Conservation (phyloP, 2,888 invertebrate species). For the Heteropelma amictum region DNA sequence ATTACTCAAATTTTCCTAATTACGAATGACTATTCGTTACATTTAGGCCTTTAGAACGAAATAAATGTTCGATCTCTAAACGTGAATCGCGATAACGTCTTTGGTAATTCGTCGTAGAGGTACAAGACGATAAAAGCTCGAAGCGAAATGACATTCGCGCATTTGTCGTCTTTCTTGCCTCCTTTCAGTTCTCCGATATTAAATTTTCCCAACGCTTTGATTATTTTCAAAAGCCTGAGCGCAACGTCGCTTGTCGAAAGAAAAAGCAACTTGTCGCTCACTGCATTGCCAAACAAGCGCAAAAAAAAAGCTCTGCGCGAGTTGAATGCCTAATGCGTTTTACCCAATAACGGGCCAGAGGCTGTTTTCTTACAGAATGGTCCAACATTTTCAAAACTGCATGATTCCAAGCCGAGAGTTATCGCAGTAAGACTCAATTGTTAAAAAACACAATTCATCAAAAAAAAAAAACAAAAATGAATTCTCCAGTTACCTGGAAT, state of each 20-base stretch:
- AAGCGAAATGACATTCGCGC: not conserved
- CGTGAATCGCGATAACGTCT: slow-evolving; percentile 26
- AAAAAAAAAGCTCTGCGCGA: too few species aligned
- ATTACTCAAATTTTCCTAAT: slow-evolving; percentile 7
- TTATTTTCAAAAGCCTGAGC: not conserved
- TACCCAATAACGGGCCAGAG: too few species aligned
- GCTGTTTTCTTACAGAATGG: too few species aligned
- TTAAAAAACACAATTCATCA: too few species aligned
- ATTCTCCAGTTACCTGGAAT: slow-evolving; percentile 45
- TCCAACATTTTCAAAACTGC: too few species aligned
- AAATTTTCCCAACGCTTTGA: not conserved
- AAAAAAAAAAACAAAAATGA: not conserved
- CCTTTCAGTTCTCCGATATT: not conserved
- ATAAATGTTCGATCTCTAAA: slow-evolving; percentile 4
- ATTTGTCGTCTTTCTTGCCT: not conserved
- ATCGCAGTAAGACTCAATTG: not conserved
- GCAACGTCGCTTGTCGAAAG: not conserved
- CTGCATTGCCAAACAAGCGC: too few species aligned
- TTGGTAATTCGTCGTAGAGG: slow-evolving; percentile 37
- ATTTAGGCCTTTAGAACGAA: not conserved
- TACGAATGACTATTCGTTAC: slow-evolving; percentile 5
- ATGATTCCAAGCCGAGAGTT: slow-evolving; percentile 5
- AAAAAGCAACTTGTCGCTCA: too few species aligned
- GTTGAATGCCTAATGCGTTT: too few species aligned
- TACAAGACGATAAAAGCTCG: slow-evolving; percentile 9